A percentile compares a stretch with the other conserved stretches of the same genome.
phyloP scores from a whole-genome alignment of 1,140 invertebrate species.

The Calephelis nemesis region DNA sequence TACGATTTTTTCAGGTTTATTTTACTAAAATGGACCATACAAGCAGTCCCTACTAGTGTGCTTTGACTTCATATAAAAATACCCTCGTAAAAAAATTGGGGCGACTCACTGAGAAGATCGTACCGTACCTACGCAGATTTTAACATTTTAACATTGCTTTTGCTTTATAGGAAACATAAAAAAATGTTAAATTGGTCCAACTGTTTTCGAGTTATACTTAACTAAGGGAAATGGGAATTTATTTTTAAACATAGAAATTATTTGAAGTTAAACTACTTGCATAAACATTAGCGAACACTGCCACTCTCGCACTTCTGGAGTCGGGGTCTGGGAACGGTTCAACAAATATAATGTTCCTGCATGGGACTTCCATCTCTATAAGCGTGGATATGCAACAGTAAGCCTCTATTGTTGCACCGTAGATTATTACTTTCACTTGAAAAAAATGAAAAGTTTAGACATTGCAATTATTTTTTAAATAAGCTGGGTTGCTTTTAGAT shows the following conservation, averaged over 20 bases:
- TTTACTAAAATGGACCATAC: background rate
- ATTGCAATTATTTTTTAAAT: no score
- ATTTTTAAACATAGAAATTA: background rate
- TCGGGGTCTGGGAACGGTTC: constrained; percentile 73
- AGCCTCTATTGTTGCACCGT: constrained; percentile 80
- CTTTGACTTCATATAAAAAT: no score
- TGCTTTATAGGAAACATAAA: no score
- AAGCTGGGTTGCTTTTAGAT: no score
- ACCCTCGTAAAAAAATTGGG: no score
- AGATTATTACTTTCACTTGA: constrained; percentile 79
- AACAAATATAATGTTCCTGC: constrained; percentile 78
- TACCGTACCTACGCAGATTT: no score
- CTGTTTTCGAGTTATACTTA: background rate
- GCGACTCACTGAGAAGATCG: no score
- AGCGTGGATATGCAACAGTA: constrained; percentile 81
- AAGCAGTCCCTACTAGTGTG: background rate
- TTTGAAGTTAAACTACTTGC: constrained; percentile 40
- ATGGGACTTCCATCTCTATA: constrained; percentile 75
- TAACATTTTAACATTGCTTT: no score
- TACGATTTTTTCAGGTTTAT: background rate
- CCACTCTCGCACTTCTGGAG: constrained; percentile 36
- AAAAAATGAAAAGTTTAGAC: constrained; percentile 3
- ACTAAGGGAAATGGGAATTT: background rate
- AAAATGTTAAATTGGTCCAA: no score
- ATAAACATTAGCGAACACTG: constrained; percentile 58